Base-by-base conservation (phyloP, 2,888 invertebrate species). In the Colletes collaris region DNA sequence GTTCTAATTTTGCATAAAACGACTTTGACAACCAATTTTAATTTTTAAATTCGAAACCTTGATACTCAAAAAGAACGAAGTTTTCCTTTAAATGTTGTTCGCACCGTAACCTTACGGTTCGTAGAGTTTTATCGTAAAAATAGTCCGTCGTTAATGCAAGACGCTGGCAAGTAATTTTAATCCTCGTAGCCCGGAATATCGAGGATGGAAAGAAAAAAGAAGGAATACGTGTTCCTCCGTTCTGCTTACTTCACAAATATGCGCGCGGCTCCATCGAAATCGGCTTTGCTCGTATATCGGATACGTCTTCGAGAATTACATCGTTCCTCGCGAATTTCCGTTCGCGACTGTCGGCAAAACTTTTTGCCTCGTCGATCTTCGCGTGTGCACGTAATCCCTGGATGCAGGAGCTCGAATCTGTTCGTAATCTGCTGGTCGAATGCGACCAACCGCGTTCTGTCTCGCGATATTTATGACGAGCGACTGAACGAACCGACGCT, bases 391-490 rank as follows among this genome's bases (percentile, higher is more conserved):
- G 83, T 88, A 86, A 84, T 87, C 81, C 87, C 76, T 72, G 53
- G 27, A 62, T 63, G 63, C 37, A 59, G 74, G 66, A 73, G 68
- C 76, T 79, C 77, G 81, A 80, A 77, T 83, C 81, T 84, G 76
- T 52, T 53, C 60, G 70, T 87, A 87, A 87, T 87, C 87, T 82
- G 75, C 68, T 79, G 69, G 76, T 27, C 69, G 72, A 63, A 53
- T 68, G 53, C 68, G 56, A 79, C 67, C 73, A 55, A 49, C 8
- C 66, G 56, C 40, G 72, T 4, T 78, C 76, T 49, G 55, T 50
- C 58, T 50, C 56, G 72, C 66, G 58, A 83, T 77, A 77, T 76
- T 77, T 80, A 80, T 75, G 79, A 83, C 72, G 71, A 71, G 52
- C 58, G 66, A 62, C 19, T 52, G 60, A 44, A 44, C 60, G 79